Conservation (phyloP, 2,113 vertebrate genomes). For the Pimephales promelas region DNA sequence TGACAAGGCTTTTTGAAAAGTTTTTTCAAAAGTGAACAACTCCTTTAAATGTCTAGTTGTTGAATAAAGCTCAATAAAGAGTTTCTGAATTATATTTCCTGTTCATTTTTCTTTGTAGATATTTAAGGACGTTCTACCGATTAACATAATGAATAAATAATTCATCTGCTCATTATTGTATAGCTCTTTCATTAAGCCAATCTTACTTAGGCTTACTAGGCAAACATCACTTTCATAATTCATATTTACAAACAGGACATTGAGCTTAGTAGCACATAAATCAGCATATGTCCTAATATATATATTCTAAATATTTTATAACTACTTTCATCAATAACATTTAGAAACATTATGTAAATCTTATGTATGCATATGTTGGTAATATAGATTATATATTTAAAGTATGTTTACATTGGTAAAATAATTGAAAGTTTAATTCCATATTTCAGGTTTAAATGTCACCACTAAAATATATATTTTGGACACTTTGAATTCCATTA, state of each 20-base stretch:
- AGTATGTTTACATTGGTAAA: background rate
- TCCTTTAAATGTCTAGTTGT: background rate
- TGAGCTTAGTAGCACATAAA: too few species aligned
- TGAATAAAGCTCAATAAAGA: background rate
- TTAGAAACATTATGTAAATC: background rate
- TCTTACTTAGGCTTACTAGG: background rate
- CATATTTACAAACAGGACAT: background rate
- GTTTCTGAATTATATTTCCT: background rate
- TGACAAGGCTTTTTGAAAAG: too few species aligned
- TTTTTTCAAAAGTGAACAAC: too few species aligned
- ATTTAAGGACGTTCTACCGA: background rate
- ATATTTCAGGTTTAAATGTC: background rate
- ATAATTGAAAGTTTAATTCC: background rate
- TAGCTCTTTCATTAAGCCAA: background rate
- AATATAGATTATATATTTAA: background rate
- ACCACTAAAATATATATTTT: background rate
- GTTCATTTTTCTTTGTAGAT: background rate
- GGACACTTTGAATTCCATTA: background rate
- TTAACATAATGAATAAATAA: background rate
- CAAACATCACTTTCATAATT: background rate
- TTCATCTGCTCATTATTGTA: background rate
- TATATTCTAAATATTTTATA: background rate
- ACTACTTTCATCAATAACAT: background rate
- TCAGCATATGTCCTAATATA: too few species aligned
- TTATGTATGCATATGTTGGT: background rate